These are phyloP conservation scores for Catocala fraxini DNA, from an alignment of 2,888 invertebrate genomes.

Conservation along the genomic window DNA sequence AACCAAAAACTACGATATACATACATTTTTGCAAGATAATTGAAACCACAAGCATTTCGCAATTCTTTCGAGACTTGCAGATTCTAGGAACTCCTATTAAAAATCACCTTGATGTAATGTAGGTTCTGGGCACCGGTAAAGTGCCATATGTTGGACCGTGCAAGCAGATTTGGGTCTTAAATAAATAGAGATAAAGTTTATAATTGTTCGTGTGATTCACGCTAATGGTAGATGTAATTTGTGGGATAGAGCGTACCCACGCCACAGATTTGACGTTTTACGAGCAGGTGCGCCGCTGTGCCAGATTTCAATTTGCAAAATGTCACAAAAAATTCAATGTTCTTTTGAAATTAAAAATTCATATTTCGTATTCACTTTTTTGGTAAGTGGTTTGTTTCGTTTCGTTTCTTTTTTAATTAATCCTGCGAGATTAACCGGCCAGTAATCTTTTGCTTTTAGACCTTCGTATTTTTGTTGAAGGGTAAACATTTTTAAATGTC, in stretches of 20 bases:
- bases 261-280: slow-evolving; percentile 43
- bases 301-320: slow-evolving; percentile 42
- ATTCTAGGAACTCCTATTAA: slow-evolving; percentile 39
- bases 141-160: slow-evolving; percentile 20
- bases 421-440: background rate
- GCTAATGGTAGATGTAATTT: slow-evolving; percentile 23
- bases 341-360: background rate
- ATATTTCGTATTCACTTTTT: background rate
- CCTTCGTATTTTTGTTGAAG: too few species aligned
- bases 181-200: slow-evolving; percentile 15
- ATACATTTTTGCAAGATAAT: slow-evolving; percentile 13
- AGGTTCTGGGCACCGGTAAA: slow-evolving; percentile 19
- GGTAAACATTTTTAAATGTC: too few species aligned
- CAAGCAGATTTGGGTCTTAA: slow-evolving; percentile 25
- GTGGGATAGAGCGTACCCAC: slow-evolving; percentile 34
- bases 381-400: background rate
- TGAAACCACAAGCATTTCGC: slow-evolving; percentile 28
- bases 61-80: slow-evolving; percentile 27
- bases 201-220: slow-evolving; percentile 26
- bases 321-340: slow-evolving; percentile 29
- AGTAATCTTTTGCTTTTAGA: background rate
- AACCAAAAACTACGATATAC: too few species aligned
- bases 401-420: slow-evolving; percentile 1
- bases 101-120: slow-evolving; percentile 39
- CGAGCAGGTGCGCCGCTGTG: slow-evolving; percentile 41